A percentile compares a stretch with the other conserved stretches of the same genome.
phyloP scores from a whole-genome alignment of 2,113 vertebrate genomes.

The Colaptes auratus region DNA sequence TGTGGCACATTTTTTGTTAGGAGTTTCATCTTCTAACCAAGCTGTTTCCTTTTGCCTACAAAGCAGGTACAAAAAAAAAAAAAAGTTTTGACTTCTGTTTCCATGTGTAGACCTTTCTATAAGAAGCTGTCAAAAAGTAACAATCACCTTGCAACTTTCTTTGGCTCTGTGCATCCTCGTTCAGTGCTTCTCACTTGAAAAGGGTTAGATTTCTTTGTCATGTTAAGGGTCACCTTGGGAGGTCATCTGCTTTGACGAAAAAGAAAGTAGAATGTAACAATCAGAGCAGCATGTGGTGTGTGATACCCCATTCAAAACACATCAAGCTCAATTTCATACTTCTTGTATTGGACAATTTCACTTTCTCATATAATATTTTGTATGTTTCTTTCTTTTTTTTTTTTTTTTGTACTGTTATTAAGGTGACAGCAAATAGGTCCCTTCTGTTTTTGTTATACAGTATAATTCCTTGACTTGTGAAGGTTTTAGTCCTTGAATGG shows the following conservation, averaged over 20 bases:
- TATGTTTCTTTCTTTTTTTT: accelerated
- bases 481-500: background rate
- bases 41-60: no score
- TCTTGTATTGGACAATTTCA: background rate
- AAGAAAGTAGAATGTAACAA: background rate
- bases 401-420: background rate
- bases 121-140: background rate
- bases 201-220: background rate
- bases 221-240: background rate
- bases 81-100: no score
- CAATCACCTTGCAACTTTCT: background rate
- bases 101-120: background rate
- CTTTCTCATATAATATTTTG: background rate
- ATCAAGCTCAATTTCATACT: background rate
- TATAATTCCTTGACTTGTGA: background rate
- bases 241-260: background rate
- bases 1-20: no score
- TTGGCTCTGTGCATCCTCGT: background rate
- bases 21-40: no score
- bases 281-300: background rate
- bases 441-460: background rate
- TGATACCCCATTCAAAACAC: background rate
- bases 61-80: no score
- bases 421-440: background rate
- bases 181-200: background rate